These are phyloP conservation scores for Mycetomoellerius zeteki DNA, from an alignment of 1,140 invertebrate genomes.

Conservation along the genomic window DNA sequence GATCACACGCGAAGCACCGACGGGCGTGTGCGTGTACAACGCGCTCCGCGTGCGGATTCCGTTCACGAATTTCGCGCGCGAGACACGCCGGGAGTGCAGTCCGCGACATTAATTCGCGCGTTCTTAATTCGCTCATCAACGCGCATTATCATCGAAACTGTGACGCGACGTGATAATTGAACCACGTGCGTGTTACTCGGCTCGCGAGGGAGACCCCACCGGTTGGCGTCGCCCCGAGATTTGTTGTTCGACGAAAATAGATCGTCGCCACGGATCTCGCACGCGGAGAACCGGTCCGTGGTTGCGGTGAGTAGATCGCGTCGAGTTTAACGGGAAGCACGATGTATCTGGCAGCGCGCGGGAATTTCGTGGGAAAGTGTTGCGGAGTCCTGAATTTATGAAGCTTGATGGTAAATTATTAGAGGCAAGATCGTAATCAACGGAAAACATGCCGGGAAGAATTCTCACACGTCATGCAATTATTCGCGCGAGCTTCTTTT, in stretches of 20 bases:
- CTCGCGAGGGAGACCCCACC: background rate
- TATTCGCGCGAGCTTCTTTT: conserved; percentile 9
- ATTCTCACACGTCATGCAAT: conserved; percentile 18
- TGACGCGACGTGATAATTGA: background rate
- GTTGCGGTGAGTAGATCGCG: background rate
- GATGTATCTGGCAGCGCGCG: conserved; percentile 18
- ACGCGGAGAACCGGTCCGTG: background rate
- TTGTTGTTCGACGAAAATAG: conserved; percentile 15
- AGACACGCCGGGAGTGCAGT: background rate
- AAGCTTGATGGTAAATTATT: background rate
- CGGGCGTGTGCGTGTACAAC: conserved; percentile 28
- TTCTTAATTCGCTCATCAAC: background rate
- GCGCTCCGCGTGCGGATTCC: background rate
- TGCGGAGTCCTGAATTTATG: background rate
- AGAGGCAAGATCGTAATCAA: conserved; percentile 3
- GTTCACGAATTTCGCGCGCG: background rate
- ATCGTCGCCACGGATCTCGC: background rate
- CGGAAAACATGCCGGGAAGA: background rate
- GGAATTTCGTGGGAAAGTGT: conserved; percentile 29
- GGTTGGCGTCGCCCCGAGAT: background rate
- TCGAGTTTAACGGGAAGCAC: conserved; percentile 18
- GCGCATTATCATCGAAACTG: background rate
- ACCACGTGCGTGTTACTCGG: conserved; percentile 16
- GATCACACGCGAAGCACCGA: conserved; percentile 49
- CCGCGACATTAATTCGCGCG: background rate